A percentile compares a stretch with the other conserved stretches of the same genome.
phyloP scores from a whole-genome alignment of 2,888 invertebrate species.

The Rhyacophila evoluta region DNA sequence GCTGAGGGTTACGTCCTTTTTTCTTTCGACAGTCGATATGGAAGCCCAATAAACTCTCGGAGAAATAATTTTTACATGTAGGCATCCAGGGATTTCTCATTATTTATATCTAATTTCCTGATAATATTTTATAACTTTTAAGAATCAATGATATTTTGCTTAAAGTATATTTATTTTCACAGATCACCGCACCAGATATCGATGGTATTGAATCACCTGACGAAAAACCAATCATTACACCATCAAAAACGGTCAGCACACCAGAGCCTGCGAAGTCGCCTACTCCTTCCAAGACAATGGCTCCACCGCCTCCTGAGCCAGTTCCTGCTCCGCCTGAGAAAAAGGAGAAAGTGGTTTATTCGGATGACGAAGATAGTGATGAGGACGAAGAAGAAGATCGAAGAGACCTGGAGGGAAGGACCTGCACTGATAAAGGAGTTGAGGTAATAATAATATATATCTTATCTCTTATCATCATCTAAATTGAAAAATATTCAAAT shows the following conservation, averaged over 20 bases:
- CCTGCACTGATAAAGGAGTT: conserved; percentile 80
- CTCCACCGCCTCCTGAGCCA: conserved; percentile 37
- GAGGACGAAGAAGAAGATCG: conserved; percentile 79
- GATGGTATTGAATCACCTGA: background rate
- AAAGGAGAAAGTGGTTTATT: conserved; percentile 66
- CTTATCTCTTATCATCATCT: too few species aligned
- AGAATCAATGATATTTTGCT: too few species aligned
- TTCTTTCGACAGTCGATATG: too few species aligned
- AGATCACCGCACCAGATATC: background rate
- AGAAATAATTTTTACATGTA: too few species aligned
- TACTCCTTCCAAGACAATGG: background rate
- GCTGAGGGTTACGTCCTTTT: too few species aligned
- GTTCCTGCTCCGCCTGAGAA: conserved; percentile 32
- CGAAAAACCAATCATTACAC: background rate
- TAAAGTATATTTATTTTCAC: too few species aligned
- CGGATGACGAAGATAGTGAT: conserved; percentile 72
- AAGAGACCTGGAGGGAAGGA: conserved; percentile 83
- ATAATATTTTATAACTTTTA: too few species aligned
- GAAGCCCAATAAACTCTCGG: too few species aligned
- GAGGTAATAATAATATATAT: conserved; percentile 73
- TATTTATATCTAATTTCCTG: background rate
- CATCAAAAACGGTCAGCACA: background rate
- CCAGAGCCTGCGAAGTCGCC: background rate
- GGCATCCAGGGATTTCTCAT: too few species aligned
- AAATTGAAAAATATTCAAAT: too few species aligned